Base-by-base conservation (phyloP, 1,140 invertebrate genomes). In the Cyclargus thomasi region DNA sequence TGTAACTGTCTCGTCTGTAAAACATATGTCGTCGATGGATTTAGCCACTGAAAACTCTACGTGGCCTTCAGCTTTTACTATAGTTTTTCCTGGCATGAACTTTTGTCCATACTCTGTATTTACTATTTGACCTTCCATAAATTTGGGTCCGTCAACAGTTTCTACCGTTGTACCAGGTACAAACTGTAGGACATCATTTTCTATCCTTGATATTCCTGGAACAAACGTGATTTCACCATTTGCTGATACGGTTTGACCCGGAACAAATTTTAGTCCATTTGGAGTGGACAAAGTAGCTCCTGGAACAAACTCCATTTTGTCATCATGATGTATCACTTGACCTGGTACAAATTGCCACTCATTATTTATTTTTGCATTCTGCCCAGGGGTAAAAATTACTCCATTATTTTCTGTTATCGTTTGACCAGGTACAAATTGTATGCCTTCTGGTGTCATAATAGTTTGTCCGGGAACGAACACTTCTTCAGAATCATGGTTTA, bases 401-500 rank as follows among this genome's bases (percentile, higher is more conserved):
- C 91, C 92, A 71, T 91, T 86, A n/a, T 87, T 83, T 62, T 92
- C 93, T 2, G 86, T 76, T 29, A 93, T 78, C 53, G 92, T 93
- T 80, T 92, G 93, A 47, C 94, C 94, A 63, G 94, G 93, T 67
- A 94, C 80, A 81, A 95, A 95, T 69, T 91, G 92, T 10, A 90
- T 71, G 21, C 93, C 92, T 18, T 93, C 91, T 6, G 91, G 82
- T 1, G 93, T 92, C 39, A 92, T 77, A n/a, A 95, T 87, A n/a
- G 93, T 92, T 90, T 95, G 94, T 2, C 95, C 95, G 11, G 95
- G 93, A 53, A 94, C 80, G 80, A 94, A 94, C 36, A 85, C 87
- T 65, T 92, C 91, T 65, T 92, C 83, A 18, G 86, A 70, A 23
- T 81, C 83, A 59, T 85, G 84, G 57, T 83, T 78, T 67, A 92